phyloP scores from a whole-genome alignment of 1,140 invertebrate genomes.

The Eueides isabella region DNA sequence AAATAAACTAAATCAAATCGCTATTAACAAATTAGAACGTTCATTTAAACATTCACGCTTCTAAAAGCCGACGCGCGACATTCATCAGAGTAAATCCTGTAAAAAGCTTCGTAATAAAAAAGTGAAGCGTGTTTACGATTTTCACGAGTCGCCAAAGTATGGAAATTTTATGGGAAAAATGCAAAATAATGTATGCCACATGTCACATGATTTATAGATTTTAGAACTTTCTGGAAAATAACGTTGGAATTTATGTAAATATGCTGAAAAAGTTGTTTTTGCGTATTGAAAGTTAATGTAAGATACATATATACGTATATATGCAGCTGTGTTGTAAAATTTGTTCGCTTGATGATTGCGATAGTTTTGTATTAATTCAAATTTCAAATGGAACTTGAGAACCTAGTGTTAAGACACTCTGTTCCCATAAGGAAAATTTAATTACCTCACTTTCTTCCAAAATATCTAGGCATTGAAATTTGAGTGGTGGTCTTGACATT shows the following conservation, averaged over 20 bases:
- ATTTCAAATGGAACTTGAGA: too few relatives aligned
- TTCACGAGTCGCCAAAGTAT: slow-evolving; percentile 7
- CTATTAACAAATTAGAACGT: background rate
- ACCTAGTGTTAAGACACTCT: too few relatives aligned
- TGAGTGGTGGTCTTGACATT: too few relatives aligned
- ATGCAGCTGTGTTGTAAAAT: too few relatives aligned
- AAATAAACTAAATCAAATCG: background rate
- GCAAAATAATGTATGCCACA: slow-evolving; percentile 9
- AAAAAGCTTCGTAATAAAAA: slow-evolving; percentile 6
- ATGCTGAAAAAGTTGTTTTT: background rate
- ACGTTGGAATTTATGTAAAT: background rate
- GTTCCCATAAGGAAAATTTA: too few relatives aligned
- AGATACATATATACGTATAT: too few relatives aligned
- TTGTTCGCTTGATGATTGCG: too few relatives aligned
- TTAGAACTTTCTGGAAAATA: background rate
- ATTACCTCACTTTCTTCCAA: too few relatives aligned
- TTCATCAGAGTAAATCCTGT: background rate
- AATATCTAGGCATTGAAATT: too few relatives aligned
- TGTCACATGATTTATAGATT: slow-evolving; percentile 3
- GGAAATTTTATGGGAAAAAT: slow-evolving; percentile 10
- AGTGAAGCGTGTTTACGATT: slow-evolving; percentile 4
- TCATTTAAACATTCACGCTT: slow-evolving; percentile 5
- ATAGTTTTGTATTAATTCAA: too few relatives aligned
- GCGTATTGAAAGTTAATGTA: too few relatives aligned
- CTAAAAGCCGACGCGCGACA: background rate